Evolutionary conservation across 2,797 vertebrate genomes (phyloP), one percentile per base, ranked within the genome.

Genomic region (Erpetoichthys calabaricus): DNA sequence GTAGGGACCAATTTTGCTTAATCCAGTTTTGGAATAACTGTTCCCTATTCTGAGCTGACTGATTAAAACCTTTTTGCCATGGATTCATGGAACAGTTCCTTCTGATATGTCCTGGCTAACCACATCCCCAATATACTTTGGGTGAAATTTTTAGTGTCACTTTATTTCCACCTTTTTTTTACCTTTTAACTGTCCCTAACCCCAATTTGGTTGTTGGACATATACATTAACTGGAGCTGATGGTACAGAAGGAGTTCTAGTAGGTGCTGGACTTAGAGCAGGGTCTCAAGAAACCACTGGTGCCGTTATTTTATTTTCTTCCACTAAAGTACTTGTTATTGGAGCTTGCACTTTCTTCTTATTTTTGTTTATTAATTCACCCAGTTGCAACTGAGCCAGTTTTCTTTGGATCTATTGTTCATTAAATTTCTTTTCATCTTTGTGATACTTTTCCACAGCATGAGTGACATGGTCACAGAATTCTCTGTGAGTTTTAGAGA

Each of bases 391-490:
- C 46, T 57, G 56, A 2, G 25, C 9, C 3, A 57, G 42, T 9
- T 57, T 49, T 8, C 41, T 57, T 3, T 49, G 10, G 6, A 42
- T 9, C 3, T 57, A 56, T 45, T 42, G 45, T 5, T 57, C 7
- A 5, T 41, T 9, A 4, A 6, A 7, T 50, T 43, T 57, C 25
- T 47, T 41, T 47, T 42, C 25, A 10, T 57, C 25, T 47, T n/a
- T 57, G 1, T 10, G 5, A 47, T 57, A 25, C 43, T 43, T 47
- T 7, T 57, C 46, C 4, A 49, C 41, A 7, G 56, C 56, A 46
- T 56, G 56, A 8, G 42, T 44, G 44, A 56, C 45, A 45, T 56
- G 9, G 10, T 46, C 56, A 45, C 44, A 45, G 45, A 57, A 47
- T 47, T 57, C 56, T 41, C 42, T 47, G 7, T 46, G 45, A 41